phyloP scores from a whole-genome alignment of 2,113 vertebrate species.

The Phasianus colchicus region DNA sequence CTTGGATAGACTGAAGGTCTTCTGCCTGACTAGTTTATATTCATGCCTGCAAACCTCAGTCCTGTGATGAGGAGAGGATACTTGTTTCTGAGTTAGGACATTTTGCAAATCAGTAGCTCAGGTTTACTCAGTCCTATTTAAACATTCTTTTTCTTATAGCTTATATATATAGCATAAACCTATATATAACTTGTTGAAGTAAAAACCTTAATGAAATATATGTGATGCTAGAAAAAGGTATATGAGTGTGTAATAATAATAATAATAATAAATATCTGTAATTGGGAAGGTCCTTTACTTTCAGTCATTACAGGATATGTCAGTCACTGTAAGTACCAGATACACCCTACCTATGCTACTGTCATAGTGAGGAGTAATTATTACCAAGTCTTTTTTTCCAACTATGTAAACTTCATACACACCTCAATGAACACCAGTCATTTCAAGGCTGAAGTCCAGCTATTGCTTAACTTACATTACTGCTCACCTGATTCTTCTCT shows the following conservation, averaged over 20 bases:
- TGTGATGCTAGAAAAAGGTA: not conserved
- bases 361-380: not conserved
- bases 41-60: slow-evolving; percentile 9
- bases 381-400: not conserved
- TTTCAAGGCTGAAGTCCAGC: not conserved
- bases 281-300: not conserved
- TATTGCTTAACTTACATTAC: not conserved
- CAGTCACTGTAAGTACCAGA: not conserved
- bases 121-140: slow-evolving; percentile 6
- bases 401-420: not conserved
- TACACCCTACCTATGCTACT: not conserved
- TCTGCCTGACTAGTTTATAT: slow-evolving; percentile 34
- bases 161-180: not conserved
- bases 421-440: not conserved
- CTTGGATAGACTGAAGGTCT: slow-evolving; percentile 52
- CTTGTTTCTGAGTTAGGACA: not conserved
- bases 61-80: not conserved
- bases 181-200: not conserved
- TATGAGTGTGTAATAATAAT: not conserved
- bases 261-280: not conserved
- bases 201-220: not conserved
- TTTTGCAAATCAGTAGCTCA: not conserved
- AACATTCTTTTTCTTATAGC: not conserved
- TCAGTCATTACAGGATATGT: not conserved
- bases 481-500: not conserved